Percentiles rank a stretch among this genome's conserved stretches.
phyloP scores from a whole-genome alignment of 2,113 vertebrate genomes.

The Sprattus sprattus region DNA sequence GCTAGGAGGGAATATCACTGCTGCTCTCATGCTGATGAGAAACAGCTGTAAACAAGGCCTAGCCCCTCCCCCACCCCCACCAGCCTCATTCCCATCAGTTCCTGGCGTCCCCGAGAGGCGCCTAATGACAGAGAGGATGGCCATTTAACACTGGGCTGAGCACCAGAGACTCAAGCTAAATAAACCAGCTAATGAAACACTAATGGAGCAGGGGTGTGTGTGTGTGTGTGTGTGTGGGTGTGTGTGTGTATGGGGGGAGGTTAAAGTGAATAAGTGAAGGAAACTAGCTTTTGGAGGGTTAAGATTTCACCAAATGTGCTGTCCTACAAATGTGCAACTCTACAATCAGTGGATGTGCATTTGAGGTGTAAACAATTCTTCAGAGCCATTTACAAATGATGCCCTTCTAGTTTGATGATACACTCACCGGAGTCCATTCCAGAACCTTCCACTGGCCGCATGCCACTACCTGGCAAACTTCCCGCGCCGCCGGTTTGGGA shows the following conservation, averaged over 20 bases:
- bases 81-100: not conserved
- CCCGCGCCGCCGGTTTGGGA: constrained; percentile 82
- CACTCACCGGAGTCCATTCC: constrained; percentile 91
- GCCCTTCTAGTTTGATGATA: not conserved
- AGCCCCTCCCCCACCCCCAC: constrained; percentile 32
- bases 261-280: constrained; percentile 24
- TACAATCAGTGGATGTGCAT: not conserved
- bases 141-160: constrained; percentile 17
- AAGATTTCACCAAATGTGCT: constrained; percentile 32
- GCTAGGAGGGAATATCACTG: constrained; percentile 41
- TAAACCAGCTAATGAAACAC: constrained; percentile 41
- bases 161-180: constrained; percentile 33
- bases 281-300: constrained; percentile 36
- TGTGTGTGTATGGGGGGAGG: not conserved
- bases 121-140: constrained; percentile 21
- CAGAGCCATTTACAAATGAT: not conserved
- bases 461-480: constrained; percentile 81
- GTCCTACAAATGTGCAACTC: too few relatives aligned
- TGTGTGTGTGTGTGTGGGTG: not conserved
- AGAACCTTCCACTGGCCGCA: constrained; percentile 94
- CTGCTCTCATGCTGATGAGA: constrained; percentile 60
- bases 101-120: constrained; percentile 17
- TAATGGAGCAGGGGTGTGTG: constrained; percentile 9
- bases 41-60: constrained; percentile 70
- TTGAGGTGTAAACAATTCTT: not conserved